Evolutionary conservation across 1,140 invertebrate genomes (phyloP).

Genomic region (Panagrolaimus sp.): DNA sequence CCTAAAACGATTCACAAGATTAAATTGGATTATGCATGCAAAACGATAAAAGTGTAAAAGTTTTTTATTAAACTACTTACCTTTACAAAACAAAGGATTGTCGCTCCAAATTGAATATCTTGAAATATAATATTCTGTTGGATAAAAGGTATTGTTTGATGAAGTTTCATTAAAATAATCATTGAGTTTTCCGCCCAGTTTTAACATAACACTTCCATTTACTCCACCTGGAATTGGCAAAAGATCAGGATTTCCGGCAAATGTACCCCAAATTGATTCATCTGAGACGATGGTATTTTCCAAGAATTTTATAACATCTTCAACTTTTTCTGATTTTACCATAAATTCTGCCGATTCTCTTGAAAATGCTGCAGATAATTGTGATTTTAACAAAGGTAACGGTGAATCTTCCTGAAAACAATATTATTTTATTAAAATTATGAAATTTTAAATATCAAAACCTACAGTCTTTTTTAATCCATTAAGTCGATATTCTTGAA

Average conservation of each 20-base stretch:
- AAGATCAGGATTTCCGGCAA: constrained; percentile 43
- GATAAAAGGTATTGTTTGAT: not conserved
- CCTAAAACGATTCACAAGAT: constrained; percentile 31
- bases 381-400: constrained; percentile 48
- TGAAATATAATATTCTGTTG: constrained; percentile 34
- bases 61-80: no score
- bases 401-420: constrained; percentile 24
- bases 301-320: constrained; percentile 29
- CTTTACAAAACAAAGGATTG: not conserved
- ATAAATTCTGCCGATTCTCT: constrained; percentile 37
- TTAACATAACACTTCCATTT: constrained; percentile 24
- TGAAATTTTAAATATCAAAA: no score
- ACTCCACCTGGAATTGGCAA: constrained; percentile 37
- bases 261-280: constrained; percentile 46
- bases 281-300: constrained; percentile 33
- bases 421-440: no score
- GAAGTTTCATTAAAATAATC: not conserved
- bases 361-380: constrained; percentile 42
- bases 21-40: constrained; percentile 1
- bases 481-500: constrained; percentile 27
- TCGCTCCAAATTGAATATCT: constrained; percentile 37
- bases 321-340: constrained; percentile 35
- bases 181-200: not conserved
- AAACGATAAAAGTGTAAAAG: not conserved
- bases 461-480: no score